Evolutionary conservation across 2,113 vertebrate genomes (phyloP).

Genomic region (Henicopernis longicauda): DNA sequence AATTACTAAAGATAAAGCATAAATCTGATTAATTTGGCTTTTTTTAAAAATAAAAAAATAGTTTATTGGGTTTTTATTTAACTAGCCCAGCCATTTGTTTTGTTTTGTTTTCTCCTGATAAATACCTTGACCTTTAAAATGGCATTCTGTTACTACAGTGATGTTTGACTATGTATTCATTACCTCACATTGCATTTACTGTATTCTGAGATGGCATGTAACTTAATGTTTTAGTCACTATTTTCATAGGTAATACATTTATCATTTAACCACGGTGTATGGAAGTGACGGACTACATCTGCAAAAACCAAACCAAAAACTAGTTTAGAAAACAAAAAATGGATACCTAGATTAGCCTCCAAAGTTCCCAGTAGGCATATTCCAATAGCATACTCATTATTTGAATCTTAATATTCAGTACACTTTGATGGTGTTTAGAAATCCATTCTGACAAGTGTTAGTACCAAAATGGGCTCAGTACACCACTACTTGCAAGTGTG

Average conservation of each 20-base stretch:
- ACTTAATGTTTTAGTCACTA: not conserved
- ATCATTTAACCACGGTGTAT: fast-evolving
- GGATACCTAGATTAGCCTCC: not conserved
- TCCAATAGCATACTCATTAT: not conserved
- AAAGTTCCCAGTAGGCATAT: not conserved
- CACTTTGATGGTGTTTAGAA: not conserved
- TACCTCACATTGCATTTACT: not conserved
- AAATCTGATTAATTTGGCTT: not conserved
- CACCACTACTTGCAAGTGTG: not conserved
- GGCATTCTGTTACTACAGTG: not conserved
- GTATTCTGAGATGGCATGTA: not conserved
- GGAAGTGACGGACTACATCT: not conserved
- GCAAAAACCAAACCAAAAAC: not conserved
- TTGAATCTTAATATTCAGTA: not conserved
- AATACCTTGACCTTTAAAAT: not conserved
- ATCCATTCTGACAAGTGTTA: not conserved
- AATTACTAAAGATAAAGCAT: constrained; percentile 1
- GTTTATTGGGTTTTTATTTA: not conserved
- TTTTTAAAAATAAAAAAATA: not conserved
- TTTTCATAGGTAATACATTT: not conserved
- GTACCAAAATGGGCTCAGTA: not conserved
- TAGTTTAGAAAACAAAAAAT: not conserved
- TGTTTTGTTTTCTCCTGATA: not conserved
- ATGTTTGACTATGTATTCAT: not conserved
- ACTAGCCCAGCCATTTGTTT: not conserved